Base-by-base conservation (phyloP, 2,888 invertebrate species). In the Papilio protenor region DNA sequence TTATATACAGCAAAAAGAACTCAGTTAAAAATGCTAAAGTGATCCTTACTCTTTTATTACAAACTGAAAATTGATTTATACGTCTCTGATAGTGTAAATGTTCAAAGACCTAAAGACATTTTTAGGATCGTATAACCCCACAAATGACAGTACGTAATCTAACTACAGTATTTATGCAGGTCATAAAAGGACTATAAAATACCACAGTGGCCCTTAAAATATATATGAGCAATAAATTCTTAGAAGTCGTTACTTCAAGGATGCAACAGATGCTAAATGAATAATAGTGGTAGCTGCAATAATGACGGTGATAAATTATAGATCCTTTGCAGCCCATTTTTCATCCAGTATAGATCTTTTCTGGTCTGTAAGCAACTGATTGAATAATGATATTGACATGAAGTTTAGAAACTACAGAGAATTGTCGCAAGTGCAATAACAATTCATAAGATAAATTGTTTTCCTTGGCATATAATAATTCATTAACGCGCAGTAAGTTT, bases 191-290 rank as follows among this genome's bases (percentile, higher is more conserved):
- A 21, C 45, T 12, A 69, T 69, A 45, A 69, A 69, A 69, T 69
- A 66, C 66, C 12, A 21, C 66, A 69, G 40, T 66, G 64, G 18
- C n/a, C 64, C 64, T 69, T 21, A 45, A 69, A 45, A 21, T 69
- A 45, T 69, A 45, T 45, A 69, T 69, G 66, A 69, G 66, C 66
- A 12, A 72, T 72, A 72, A 72, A 72, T 55, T 72, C 57, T 45
- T 57, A 5, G 73, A 59, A 73, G 59, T 73, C 73, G 45, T 73
- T 59, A 59, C n/a, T 47, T 11, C 0, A 18, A 18, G 27, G 21
- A 69, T 69, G 57, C 57, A 73, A 73, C 73, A 77, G 66, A 73
- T 59, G 69, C 21, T n/a, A 73, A 77, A 73, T 73, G 73, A 73
- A 66, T 69, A 73, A 77, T 69, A 27, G 57, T 57, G 45, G 55